Evolutionary conservation across 2,888 invertebrate genomes (phyloP).

Genomic region (Hyles lineata): DNA sequence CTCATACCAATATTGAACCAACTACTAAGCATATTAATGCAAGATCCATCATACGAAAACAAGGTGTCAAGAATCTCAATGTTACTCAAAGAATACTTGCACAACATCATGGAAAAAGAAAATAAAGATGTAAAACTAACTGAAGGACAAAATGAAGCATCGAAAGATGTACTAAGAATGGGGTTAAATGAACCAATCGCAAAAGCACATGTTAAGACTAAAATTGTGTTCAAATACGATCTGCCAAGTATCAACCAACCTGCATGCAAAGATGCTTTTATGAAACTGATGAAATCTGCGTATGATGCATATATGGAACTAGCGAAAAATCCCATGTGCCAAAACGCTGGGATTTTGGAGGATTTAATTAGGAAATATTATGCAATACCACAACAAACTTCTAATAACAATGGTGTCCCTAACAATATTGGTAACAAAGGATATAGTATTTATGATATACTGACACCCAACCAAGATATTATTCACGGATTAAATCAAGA

Average conservation of each 20-base stretch:
- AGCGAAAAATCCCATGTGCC: constrained; percentile 16
- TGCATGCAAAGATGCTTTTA: constrained; percentile 48
- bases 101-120: background rate
- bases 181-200: constrained; percentile 20
- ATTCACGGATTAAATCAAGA: background rate
- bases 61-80: constrained; percentile 3
- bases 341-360: background rate
- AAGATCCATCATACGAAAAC: constrained; percentile 10
- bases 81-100: constrained; percentile 5
- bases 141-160: background rate
- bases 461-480: background rate
- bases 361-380: background rate
- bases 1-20: constrained; percentile 14
- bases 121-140: background rate
- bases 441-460: constrained; percentile 2
- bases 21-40: background rate
- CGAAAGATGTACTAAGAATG: constrained; percentile 17
- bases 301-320: constrained; percentile 45
- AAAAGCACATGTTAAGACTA: constrained; percentile 35
- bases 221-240: constrained; percentile 47
- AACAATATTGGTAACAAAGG: background rate
- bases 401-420: background rate
- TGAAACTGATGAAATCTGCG: constrained; percentile 47
- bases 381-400: background rate
- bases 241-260: constrained; percentile 43